Conservation (phyloP, 2,888 invertebrate species). For the Agrochola litura region DNA sequence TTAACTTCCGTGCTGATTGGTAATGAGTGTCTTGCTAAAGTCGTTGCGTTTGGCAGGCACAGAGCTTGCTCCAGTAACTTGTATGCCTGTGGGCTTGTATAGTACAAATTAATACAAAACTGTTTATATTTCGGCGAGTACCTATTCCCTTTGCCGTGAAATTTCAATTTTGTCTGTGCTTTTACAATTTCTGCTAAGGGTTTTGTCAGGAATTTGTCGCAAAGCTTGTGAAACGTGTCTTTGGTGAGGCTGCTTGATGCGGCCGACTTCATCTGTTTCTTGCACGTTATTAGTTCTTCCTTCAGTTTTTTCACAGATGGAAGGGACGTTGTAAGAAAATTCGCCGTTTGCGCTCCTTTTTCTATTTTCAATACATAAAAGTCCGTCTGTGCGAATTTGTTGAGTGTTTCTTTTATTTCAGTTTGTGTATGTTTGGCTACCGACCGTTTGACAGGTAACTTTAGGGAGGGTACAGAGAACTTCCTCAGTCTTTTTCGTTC, state of each 20-base stretch:
- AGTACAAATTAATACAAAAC: conserved; percentile 67
- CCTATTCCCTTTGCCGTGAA: conserved; percentile 45
- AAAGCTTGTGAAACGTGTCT: conserved; percentile 50
- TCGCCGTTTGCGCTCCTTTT: conserved; percentile 41
- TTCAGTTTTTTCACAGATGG: conserved; percentile 45
- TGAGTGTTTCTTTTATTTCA: conserved; percentile 38
- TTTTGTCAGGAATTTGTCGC: conserved; percentile 60
- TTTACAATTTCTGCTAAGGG: conserved; percentile 63
- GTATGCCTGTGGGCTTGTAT: conserved; percentile 65
- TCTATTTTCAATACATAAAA: conserved; percentile 48
- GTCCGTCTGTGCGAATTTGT: conserved; percentile 49
- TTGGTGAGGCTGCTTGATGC: conserved; percentile 31
- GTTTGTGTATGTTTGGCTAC: conserved; percentile 42
- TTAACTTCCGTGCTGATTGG: conserved; percentile 63
- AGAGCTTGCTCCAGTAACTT: conserved; percentile 55
- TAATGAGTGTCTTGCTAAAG: conserved; percentile 52
- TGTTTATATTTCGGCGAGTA: conserved; percentile 55
- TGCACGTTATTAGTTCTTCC: conserved; percentile 38
- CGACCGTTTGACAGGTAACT: conserved; percentile 31
- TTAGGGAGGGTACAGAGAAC: conserved; percentile 32
- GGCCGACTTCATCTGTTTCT: conserved; percentile 40
- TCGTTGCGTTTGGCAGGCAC: conserved; percentile 56
- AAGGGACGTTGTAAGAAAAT: conserved; percentile 35
- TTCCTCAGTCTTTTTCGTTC: conserved; percentile 39
- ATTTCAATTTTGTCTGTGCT: conserved; percentile 61